Conservation (phyloP, 2,888 invertebrate genomes). For the Thumatha senex region DNA sequence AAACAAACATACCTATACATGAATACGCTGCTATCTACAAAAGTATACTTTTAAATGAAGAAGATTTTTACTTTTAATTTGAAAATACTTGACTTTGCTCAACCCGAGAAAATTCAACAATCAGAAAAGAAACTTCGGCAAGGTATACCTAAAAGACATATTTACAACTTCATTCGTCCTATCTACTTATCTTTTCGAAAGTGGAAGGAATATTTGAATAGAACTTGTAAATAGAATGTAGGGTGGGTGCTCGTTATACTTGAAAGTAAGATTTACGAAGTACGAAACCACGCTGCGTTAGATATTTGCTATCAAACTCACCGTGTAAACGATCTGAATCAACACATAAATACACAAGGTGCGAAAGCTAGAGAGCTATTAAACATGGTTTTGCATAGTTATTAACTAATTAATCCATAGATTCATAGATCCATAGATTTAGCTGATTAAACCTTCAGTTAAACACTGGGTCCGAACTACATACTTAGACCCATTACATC, state of each 20-base stretch:
- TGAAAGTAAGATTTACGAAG: constrained; percentile 45
- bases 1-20: too few species aligned
- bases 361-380: constrained; percentile 25
- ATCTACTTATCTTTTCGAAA: constrained; percentile 32
- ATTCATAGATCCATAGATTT: too few species aligned
- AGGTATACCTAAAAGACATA: background rate
- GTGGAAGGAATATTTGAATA: constrained; percentile 35
- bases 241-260: constrained; percentile 38
- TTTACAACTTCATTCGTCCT: constrained; percentile 9
- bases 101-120: too few species aligned
- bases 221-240: constrained; percentile 29
- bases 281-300: constrained; percentile 39
- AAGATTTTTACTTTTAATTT: too few species aligned
- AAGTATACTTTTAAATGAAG: too few species aligned
- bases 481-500: background rate
- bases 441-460: background rate
- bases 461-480: background rate
- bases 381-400: constrained; percentile 15
- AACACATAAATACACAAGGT: constrained; percentile 27
- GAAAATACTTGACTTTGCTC: too few species aligned
- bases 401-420: constrained; percentile 21
- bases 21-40: too few species aligned
- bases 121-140: too few species aligned
- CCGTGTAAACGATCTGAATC: constrained; percentile 25
- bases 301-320: constrained; percentile 28